A percentile compares a stretch with the other conserved stretches of the same genome.
Conservation (phyloP, 1,140 invertebrate species). For the Orchesella cincta region DNA sequence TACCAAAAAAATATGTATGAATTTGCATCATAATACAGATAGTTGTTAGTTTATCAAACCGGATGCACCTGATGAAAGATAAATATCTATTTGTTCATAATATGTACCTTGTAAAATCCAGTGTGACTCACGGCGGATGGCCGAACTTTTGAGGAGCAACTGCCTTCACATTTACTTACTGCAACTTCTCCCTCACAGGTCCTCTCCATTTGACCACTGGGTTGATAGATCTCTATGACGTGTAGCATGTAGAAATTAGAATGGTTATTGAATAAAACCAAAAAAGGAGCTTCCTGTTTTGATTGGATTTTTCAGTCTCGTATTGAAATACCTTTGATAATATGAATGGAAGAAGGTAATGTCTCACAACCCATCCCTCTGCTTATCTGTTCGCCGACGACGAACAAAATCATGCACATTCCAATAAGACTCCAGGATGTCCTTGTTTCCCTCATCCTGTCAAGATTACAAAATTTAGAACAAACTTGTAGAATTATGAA, state of each 20-base stretch:
- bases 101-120: constrained; percentile 88
- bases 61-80: no score
- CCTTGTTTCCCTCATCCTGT: no score
- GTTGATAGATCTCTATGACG: constrained; percentile 79
- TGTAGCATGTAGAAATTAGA: no score
- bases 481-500: no score
- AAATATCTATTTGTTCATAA: no score
- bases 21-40: no score
- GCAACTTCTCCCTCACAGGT: constrained; percentile 83
- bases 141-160: constrained; percentile 84
- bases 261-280: neutral
- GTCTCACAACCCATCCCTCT: constrained; percentile 73
- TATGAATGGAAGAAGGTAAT: constrained; percentile 74
- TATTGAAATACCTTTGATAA: constrained; percentile 68
- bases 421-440: no score
- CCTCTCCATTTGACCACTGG: constrained; percentile 72
- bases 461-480: no score
- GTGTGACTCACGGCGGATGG: constrained; percentile 82
- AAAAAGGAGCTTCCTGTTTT: no score
- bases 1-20: constrained; percentile 51
- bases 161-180: constrained; percentile 76
- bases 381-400: neutral
- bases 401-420: neutral
- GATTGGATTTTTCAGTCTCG: neutral
- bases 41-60: no score